These are phyloP conservation scores for Phrynocephalus versicolor DNA, from an alignment of 2,113 vertebrate genomes.

Conservation along the genomic window DNA sequence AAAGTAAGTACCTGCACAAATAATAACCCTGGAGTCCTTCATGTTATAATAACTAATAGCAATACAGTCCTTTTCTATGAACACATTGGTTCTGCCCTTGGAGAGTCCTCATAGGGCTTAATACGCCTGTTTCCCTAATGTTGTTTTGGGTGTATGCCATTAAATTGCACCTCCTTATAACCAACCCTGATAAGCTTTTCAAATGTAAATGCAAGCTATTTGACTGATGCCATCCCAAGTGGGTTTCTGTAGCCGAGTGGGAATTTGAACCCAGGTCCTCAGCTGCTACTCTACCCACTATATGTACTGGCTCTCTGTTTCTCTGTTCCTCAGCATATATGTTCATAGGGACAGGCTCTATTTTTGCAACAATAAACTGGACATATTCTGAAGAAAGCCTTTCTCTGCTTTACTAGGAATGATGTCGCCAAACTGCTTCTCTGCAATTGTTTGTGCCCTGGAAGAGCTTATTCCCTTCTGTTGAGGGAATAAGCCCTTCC, in stretches of 20 bases:
- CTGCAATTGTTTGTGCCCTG: neutral
- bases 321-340: neutral
- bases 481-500: neutral
- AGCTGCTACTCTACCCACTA: too few relatives aligned
- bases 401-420: too few relatives aligned
- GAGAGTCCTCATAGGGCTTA: neutral
- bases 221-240: too few relatives aligned
- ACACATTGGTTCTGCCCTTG: neutral
- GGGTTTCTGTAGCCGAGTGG: too few relatives aligned
- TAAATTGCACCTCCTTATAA: too few relatives aligned
- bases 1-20: constrained; percentile 81
- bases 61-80: neutral
- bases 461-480: too few relatives aligned
- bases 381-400: too few relatives aligned
- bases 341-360: neutral
- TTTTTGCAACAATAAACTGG: neutral
- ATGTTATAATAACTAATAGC: neutral
- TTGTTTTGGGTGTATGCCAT: too few relatives aligned
- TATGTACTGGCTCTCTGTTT: neutral
- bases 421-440: neutral
- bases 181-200: too few relatives aligned
- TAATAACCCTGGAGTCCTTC: neutral
- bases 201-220: too few relatives aligned
- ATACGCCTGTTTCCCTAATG: too few relatives aligned
- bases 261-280: too few relatives aligned